A percentile compares a stretch with the other conserved stretches of the same genome.
Conservation (phyloP, 23 tunicate genomes). For the Trididemnum nubilum region DNA sequence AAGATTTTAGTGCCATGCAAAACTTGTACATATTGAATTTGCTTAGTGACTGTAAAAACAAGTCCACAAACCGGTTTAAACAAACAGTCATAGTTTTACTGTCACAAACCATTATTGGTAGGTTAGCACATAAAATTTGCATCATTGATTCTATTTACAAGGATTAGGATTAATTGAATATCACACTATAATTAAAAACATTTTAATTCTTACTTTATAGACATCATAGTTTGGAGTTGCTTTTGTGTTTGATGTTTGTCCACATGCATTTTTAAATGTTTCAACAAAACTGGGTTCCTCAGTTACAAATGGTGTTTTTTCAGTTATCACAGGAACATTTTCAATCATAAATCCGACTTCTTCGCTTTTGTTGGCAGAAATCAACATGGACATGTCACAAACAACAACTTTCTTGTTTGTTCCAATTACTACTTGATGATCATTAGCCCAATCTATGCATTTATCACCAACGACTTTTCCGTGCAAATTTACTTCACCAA, state of each 20-base stretch:
- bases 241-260: slow-evolving; percentile 20
- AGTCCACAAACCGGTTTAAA: too few relatives aligned
- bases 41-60: too few relatives aligned
- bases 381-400: slow-evolving; percentile 33
- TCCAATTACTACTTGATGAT: slow-evolving; percentile 12
- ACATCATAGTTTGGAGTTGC: slow-evolving; percentile 31
- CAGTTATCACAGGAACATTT: slow-evolving; percentile 5
- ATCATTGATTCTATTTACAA: too few relatives aligned
- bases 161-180: too few relatives aligned
- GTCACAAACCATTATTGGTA: too few relatives aligned
- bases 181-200: too few relatives aligned
- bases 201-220: slow-evolving; percentile 32
- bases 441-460: slow-evolving; percentile 23
- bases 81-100: too few relatives aligned
- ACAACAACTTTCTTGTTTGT: slow-evolving; percentile 32
- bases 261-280: slow-evolving; percentile 17
- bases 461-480: slow-evolving; percentile 19
- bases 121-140: too few relatives aligned
- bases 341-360: slow-evolving; percentile 34
- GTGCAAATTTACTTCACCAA: slow-evolving; percentile 28
- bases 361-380: slow-evolving; percentile 6
- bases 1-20: too few relatives aligned
- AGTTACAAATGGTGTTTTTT: not conserved
- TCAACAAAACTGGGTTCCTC: not conserved
- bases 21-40: too few relatives aligned